Evolutionary conservation across 2,797 vertebrate genomes (phyloP), one percentile per base, ranked within the genome.

Genomic region (Peromyscus attwateri): DNA sequence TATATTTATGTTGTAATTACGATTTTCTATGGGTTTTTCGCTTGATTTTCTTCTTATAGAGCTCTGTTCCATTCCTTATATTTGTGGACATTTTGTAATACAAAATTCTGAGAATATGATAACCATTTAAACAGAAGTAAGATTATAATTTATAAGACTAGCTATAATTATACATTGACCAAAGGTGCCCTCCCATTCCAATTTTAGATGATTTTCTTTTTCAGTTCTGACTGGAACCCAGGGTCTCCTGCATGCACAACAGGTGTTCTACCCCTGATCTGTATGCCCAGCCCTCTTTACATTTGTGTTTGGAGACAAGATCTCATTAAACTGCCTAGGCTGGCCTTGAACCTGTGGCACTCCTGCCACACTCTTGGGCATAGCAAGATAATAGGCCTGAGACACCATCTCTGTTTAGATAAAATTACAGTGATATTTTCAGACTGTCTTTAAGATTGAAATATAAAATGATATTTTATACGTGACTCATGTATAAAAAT

Each of bases 1-100:
- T 96, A 66, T 29, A 66, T 95, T 97, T 97, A 71, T 96, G 6
- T 93, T 98, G 93, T 96, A 96, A 97, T 95, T 98, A 94, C 84
- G 79, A 91, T 96, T 98, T 96, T 96, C 40, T 92, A 60, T 98
- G 49, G 82, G 3, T 46, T 68, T 40, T 31, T 95, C 62, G 7
- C 71, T 29, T 97, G 75, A 4, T 68, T 87, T 89, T 3, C n/a
- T 95, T 93, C 83, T 85, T 40, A 80, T 76, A 40, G 4, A 92
- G 27, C 21, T 97, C 95, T 97, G 43, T 68, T 70, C 83, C 97
- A 1, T 95, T 79, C 57, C 34, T 92, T 76, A 6, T 91, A 77
- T 40, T 62, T 62, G 91, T 93, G 81, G 96, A 40, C 55, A 90
- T 2, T 94, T 97, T 93, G 14, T 49, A 27, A 40, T 75, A 40